Evolutionary conservation across 2,797 vertebrate genomes (phyloP), one percentile per base, ranked within the genome.

Genomic region (Sebastes steindachneri): DNA sequence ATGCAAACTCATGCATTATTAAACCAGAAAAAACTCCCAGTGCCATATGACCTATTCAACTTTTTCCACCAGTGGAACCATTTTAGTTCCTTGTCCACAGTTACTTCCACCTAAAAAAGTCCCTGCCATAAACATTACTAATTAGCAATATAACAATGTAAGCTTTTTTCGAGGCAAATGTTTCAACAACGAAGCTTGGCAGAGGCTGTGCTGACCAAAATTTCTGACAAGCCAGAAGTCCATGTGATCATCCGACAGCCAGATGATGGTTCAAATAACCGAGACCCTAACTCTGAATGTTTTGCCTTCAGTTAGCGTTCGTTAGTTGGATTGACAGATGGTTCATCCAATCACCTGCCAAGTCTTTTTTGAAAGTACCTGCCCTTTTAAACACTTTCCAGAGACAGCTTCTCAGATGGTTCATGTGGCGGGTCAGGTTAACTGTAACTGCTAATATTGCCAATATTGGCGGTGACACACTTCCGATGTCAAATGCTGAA

Each of bases 401-500:
- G 0, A 17, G 37, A 41, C 37, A 26, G 7, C 17, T 11, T 3
- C 37, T 41, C 37, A 41, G 14, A 41, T n/a, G n/a, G n/a, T n/a
- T n/a, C 41, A 45, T 45, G 15, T 45, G 41, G 15, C 0, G 0
- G 41, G 15, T 45, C 41, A 45, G 41, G 41, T 45, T 17, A 7
- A 51, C 48, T 51, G 48, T n/a, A 51, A 51, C 23, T n/a, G 48
- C 45, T 19, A 33, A 60, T 67, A 53, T 19, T 26, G 1, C 31
- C 28, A 31, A 5, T 51, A 62, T 31, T 41, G 5, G 48, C 12
- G 25, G 19, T 21, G 37, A 53, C 45, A 15, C 45, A 53, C 72
- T 80, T 85, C 77, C n/a, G 33, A 37, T 70, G 31, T 19, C 37
- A 71, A 68, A 26, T 15, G 66, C n/a, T 64, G 21, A 76, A 74